These are phyloP conservation scores for Orthonyx spaldingii DNA, from an alignment of 2,113 vertebrate species.

Conservation along the genomic window DNA sequence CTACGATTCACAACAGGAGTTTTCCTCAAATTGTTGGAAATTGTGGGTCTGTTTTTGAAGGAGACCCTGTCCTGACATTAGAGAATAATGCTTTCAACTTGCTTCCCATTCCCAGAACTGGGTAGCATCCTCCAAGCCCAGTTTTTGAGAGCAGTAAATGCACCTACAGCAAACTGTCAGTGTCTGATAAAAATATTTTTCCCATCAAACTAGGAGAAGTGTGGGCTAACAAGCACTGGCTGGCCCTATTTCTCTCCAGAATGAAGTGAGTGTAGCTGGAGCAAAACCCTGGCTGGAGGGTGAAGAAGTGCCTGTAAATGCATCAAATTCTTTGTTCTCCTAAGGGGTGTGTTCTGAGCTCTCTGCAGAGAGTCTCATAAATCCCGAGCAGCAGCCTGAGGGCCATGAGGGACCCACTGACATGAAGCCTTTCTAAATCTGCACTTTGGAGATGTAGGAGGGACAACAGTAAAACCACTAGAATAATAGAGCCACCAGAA, in stretches of 20 bases:
- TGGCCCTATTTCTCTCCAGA: rapidly evolving
- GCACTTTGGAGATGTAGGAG: background rate
- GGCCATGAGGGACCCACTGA: background rate
- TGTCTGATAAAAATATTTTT: background rate
- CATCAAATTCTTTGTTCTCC: background rate
- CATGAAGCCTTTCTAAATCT: background rate
- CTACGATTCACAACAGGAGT: rapidly evolving
- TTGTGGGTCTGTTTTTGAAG: background rate
- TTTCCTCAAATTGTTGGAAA: background rate
- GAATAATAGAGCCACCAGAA: background rate
- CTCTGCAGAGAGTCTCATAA: background rate
- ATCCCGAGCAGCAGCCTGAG: background rate
- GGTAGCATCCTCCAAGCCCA: background rate
- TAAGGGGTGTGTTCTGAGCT: background rate
- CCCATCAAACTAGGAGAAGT: background rate
- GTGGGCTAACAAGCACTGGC: background rate
- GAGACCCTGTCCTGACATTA: background rate
- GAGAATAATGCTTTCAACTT: background rate
- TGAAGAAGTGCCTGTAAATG: background rate
- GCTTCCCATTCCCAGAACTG: rapidly evolving
- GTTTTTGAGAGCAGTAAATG: background rate
- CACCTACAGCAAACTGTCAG: background rate
- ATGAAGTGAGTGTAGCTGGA: background rate
- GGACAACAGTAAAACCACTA: background rate
- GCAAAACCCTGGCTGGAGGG: background rate